Conservation (phyloP, 2,797 vertebrate species). For the Crenuchus spilurus region DNA sequence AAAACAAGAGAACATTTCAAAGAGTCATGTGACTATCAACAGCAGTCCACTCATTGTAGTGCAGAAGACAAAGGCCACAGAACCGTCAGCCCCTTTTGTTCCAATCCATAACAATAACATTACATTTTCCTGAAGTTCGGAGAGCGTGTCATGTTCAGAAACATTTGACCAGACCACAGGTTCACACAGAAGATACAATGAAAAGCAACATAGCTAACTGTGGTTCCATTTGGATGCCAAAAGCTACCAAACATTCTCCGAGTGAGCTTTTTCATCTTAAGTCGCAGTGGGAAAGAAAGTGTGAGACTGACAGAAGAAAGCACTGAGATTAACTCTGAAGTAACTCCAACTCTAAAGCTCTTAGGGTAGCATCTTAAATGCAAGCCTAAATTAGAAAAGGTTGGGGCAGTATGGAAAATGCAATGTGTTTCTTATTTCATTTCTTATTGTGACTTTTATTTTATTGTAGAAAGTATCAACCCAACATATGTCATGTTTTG, state of each 20-base stretch:
- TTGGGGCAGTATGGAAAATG: too few relatives aligned
- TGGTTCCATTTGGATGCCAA: background rate
- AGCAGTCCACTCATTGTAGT: background rate
- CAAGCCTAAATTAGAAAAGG: too few relatives aligned
- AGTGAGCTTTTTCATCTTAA: background rate
- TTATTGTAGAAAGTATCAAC: too few relatives aligned
- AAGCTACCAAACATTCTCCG: background rate
- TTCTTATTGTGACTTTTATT: too few relatives aligned
- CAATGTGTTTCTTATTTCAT: too few relatives aligned
- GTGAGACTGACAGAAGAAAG: background rate
- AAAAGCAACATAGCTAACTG: background rate
- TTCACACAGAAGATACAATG: background rate
- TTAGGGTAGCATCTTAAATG: too few relatives aligned
- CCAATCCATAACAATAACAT: background rate
- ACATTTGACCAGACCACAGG: background rate
- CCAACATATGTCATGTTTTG: too few relatives aligned
- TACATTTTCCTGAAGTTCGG: slow-evolving; percentile 16
- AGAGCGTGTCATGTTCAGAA: background rate
- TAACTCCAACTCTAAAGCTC: too few relatives aligned
- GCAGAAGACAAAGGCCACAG: background rate
- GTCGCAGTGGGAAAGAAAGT: background rate
- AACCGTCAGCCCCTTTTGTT: slow-evolving; percentile 2
- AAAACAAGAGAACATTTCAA: background rate
- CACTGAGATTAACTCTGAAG: background rate
- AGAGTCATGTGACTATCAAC: background rate